phyloP scores from a whole-genome alignment of 1,140 invertebrate species.

The Bombus balteatus region DNA sequence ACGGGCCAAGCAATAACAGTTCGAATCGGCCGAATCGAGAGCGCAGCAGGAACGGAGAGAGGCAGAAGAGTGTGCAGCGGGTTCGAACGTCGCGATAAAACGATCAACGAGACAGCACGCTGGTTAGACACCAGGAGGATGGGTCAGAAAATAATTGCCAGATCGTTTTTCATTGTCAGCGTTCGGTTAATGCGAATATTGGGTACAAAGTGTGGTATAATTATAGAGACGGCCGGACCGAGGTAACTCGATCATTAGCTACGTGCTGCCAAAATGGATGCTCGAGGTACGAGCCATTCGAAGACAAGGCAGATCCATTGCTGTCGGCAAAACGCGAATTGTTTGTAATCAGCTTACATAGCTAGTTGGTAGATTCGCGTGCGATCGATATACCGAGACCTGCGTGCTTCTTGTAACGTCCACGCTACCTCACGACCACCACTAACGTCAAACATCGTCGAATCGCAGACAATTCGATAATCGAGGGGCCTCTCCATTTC shows the following conservation, averaged over 20 bases:
- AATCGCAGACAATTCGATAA: neutral
- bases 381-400: conserved; percentile 48
- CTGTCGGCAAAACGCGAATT: conserved; percentile 30
- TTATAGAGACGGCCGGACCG: conserved; percentile 47
- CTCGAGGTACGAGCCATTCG: neutral
- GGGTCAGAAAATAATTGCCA: conserved; percentile 42
- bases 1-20: conserved; percentile 13
- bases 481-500: neutral
- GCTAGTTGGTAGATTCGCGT: conserved; percentile 16
- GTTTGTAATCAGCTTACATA: conserved; percentile 43
- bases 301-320: conserved; percentile 3
- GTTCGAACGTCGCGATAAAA: conserved; percentile 36
- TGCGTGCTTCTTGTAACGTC: conserved; percentile 42
- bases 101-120: conserved; percentile 29
- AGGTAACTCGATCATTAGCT: conserved; percentile 56
- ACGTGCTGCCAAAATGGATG: conserved; percentile 47
- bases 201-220: conserved; percentile 49
- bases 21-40: neutral
- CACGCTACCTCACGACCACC: neutral
- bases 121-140: neutral
- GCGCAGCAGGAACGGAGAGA: neutral
- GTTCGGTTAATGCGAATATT: conserved; percentile 53
- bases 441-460: neutral
- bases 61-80: neutral
- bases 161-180: conserved; percentile 51